Base-by-base conservation (phyloP, 2,113 vertebrate species). In the Dunckerocampus dactyliophorus region DNA sequence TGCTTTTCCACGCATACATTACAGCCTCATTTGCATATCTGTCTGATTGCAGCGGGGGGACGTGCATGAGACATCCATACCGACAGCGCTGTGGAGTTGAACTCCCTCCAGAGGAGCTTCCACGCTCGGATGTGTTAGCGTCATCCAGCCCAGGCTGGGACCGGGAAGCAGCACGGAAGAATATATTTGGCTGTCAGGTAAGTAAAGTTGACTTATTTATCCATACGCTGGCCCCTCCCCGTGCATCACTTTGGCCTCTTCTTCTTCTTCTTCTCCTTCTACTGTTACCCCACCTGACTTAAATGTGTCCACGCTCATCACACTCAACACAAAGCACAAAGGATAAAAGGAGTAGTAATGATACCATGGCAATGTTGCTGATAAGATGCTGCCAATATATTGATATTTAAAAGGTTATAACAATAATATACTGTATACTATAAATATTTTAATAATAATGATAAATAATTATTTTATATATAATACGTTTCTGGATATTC, bases 181-280 rank as follows among this genome's bases (percentile, higher is more conserved):
- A 77, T 80, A 78, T 67, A 77, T 85, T 88, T 74, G 63, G 77
- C 75, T 28, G 59, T 20, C 34, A 72, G 77, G 79, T 65, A 73
- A 74, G 77, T 80, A 79, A 83, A 74, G 87, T 82, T 71, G 79
- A 77, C 71, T 79, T 81, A 83, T 86, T 84, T 78, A 80, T 80
- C 83, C 65, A 71, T 62, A 59, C 65, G 56, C 66, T 53, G 60
- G 48, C 67, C 67, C 62, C 62, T 75, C 65, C 64, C 59, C 60
- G 65, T 70, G 68, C 79, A 63, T 66, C 20, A 61, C 75, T 72
- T 56, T 77, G 79, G 81, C 79, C 81, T 76, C 56, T 77, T 71
- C 65, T 39, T 69, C 68, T 79, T 78, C 68, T 68, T 71, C 65
- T 39, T 69, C 68, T 79, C 75, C 68, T 68, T 74, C 64, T 78